A percentile compares a stretch with the other conserved stretches of the same genome.
Evolutionary conservation across 2,888 invertebrate genomes (phyloP).

Genomic region (Plebejus anna): DNA sequence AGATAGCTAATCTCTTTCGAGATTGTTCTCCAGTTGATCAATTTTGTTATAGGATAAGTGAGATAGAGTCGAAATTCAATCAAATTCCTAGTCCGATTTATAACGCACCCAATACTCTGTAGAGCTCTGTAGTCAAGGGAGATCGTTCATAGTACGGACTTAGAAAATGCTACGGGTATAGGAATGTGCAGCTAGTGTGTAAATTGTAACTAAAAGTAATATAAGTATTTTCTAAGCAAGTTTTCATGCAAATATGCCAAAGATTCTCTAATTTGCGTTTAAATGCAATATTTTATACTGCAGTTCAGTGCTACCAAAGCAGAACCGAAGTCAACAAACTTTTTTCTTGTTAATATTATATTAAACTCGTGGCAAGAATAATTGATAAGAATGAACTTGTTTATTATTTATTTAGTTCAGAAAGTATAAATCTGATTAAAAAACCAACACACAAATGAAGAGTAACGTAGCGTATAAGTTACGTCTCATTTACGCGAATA

Average conservation of each 20-base stretch:
- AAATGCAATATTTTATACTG: slow-evolving; percentile 7
- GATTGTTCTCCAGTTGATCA: not conserved
- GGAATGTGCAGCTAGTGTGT: not conserved
- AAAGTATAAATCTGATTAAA: not conserved
- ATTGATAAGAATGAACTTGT: not conserved
- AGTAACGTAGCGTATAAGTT: too few species aligned
- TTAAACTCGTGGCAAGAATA: slow-evolving; percentile 5
- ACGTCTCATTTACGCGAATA: too few species aligned
- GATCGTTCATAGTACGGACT: too few species aligned
- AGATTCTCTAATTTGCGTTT: not conserved
- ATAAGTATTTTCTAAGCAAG: not conserved
- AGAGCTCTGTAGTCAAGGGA: not conserved
- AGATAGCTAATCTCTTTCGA: slow-evolving; percentile 18
- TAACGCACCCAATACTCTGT: not conserved
- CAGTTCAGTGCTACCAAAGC: slow-evolving; percentile 13
- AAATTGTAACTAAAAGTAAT: not conserved
- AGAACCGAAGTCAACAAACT: slow-evolving; percentile 9
- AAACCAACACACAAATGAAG: too few species aligned
- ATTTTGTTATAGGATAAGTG: not conserved
- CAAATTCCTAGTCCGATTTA: not conserved
- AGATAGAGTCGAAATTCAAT: not conserved
- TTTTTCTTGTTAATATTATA: slow-evolving; percentile 1
- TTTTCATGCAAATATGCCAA: not conserved
- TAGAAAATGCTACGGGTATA: too few species aligned
- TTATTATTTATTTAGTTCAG: not conserved